A percentile compares a stretch with the other conserved stretches of the same genome.
phyloP scores from a whole-genome alignment of 1,140 invertebrate genomes.

The Marisa cornuarietis region DNA sequence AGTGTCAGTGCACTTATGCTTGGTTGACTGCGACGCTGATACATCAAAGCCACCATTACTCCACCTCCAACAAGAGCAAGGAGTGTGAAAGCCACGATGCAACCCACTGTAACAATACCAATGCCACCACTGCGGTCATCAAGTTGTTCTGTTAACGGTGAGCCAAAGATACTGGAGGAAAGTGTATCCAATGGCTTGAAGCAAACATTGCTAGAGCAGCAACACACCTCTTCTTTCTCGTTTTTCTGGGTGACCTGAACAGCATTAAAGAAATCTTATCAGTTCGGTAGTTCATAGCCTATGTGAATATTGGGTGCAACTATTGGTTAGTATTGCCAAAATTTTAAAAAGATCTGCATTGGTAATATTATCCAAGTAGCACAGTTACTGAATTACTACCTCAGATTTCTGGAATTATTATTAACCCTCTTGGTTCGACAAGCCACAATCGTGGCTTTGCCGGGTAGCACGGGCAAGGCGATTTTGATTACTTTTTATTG shows the following conservation, averaged over 20 bases:
- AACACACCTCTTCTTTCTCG: slow-evolving; percentile 16
- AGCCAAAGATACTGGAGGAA: slow-evolving; percentile 14
- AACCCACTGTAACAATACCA: slow-evolving; percentile 7
- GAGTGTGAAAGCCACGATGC: slow-evolving; percentile 23
- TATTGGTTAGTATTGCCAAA: too few relatives aligned
- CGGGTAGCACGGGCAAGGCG: too few relatives aligned
- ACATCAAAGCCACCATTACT: slow-evolving; percentile 20
- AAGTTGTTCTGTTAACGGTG: background rate
- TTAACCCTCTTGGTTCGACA: too few relatives aligned
- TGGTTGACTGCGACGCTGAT: slow-evolving; percentile 17
- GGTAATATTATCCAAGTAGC: too few relatives aligned
- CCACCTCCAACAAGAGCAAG: slow-evolving; percentile 17
- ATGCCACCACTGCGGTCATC: background rate
- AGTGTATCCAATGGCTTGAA: background rate
- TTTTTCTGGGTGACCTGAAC: slow-evolving; percentile 7
- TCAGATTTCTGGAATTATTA: too few relatives aligned
- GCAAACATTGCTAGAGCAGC: slow-evolving; percentile 12
- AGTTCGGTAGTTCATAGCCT: background rate
- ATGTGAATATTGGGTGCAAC: too few relatives aligned
- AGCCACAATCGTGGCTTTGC: too few relatives aligned
- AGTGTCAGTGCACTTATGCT: slow-evolving; percentile 11
- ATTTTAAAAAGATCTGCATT: too few relatives aligned
- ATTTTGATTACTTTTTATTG: too few relatives aligned
- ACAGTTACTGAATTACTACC: too few relatives aligned
- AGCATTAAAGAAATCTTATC: background rate